Evolutionary conservation across 2,113 vertebrate genomes (phyloP).

Genomic region (Brachyhypopomus occidentalis): DNA sequence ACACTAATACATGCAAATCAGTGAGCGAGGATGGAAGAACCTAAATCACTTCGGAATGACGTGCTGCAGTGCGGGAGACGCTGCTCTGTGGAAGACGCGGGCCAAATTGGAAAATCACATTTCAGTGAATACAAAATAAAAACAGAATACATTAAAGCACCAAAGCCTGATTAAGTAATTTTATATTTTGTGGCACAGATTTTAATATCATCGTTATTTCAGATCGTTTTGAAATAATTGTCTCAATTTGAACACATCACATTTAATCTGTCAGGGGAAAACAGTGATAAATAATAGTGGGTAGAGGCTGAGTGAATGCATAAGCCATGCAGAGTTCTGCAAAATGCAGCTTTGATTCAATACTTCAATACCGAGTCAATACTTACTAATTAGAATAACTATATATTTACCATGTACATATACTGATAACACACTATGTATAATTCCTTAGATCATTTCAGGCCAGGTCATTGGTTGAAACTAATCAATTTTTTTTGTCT

Average conservation of each 20-base stretch:
- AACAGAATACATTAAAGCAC: conserved; percentile 38
- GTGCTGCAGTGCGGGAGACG: conserved; percentile 20
- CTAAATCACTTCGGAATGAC: conserved; percentile 44
- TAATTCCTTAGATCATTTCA: background rate
- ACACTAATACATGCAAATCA: conserved; percentile 48
- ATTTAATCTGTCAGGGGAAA: conserved; percentile 18
- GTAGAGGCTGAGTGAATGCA: background rate
- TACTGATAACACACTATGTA: background rate
- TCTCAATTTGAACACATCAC: conserved; percentile 10
- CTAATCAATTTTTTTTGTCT: background rate
- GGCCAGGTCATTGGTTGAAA: background rate
- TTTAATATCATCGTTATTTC: conserved; percentile 18
- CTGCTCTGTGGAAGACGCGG: background rate
- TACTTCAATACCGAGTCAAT: background rate
- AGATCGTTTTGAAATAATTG: too few species aligned
- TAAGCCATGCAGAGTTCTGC: background rate
- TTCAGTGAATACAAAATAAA: conserved; percentile 45
- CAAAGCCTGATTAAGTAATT: conserved; percentile 31
- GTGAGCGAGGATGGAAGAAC: conserved; percentile 1
- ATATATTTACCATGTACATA: conserved; percentile 1
- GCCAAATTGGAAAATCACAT: conserved; percentile 32
- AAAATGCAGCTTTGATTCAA: background rate
- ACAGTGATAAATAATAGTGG: background rate
- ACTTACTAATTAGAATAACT: conserved; percentile 6
- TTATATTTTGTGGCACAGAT: conserved; percentile 31